Base-by-base conservation (phyloP, 2,888 invertebrate genomes). In the Sinhomidia bicolor region DNA sequence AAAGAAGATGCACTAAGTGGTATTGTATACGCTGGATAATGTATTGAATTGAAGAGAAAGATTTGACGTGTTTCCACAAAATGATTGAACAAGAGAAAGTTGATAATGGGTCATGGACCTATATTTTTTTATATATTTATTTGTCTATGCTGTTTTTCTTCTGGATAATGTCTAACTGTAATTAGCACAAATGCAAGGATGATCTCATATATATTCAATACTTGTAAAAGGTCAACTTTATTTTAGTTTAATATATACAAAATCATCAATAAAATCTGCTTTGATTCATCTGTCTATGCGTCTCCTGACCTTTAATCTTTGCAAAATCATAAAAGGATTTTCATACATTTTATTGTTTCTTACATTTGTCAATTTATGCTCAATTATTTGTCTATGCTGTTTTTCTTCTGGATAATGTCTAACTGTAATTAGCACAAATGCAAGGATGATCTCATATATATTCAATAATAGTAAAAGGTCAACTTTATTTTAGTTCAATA, bases 151-250 rank as follows among this genome's bases (percentile, higher is more conserved):
- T 60, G 62, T 6, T 29, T 62, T 17, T 36, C 17, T 41, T 36
- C 17, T 41, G 68, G 36, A 36, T 68, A 9, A 41, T 68, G 68
- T 60, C 36, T 68, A 14, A 4, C 20, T 20, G 71, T 36, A 71
- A 23, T 41, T 12, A 20, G 71, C 20, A 17, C 44, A 41, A 47
- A 20, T 9, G 9, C 9, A 23, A 36, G 44, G 20, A 23, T 71
- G 71, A 71, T 7, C 20, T 71, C 44, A 71, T 71, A 20, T 44
- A 71, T 71, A 20, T 44, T 32, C 32, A 36, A 17, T 14, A 68
- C 20, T 71, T 71, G 71, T 41, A 17, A 44, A 71, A 71, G 71
- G 71, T 71, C 44, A 71, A 36, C 68, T n/a, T 29, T 17, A 65
- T 29, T 47, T 47, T 14, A 68, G 12, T 44, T 41, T 71, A 20